phyloP scores from a whole-genome alignment of 2,113 vertebrate species.

The Pedetes capensis region DNA sequence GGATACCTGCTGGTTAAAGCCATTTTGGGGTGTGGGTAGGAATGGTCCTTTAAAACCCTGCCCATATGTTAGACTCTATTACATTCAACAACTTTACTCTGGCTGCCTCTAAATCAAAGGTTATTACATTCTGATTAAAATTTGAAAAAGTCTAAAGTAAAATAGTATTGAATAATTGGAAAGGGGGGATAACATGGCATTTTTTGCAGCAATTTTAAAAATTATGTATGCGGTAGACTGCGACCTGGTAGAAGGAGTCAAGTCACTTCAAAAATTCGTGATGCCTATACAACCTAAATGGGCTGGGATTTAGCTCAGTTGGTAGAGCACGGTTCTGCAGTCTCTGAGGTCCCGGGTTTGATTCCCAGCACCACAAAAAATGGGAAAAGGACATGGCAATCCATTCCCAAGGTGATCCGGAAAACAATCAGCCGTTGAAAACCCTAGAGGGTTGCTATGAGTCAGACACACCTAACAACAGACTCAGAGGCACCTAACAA shows the following conservation, averaged over 20 bases:
- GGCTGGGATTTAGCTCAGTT: too few species aligned
- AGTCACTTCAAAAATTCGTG: conserved; percentile 13
- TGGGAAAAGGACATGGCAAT: too few species aligned
- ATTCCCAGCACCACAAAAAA: too few species aligned
- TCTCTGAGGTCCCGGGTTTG: too few species aligned
- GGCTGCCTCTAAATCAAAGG: conserved; percentile 47
- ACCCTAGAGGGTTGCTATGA: too few species aligned
- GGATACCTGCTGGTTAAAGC: conserved; percentile 72
- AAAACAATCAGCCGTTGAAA: too few species aligned
- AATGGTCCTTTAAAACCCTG: conserved; percentile 58
- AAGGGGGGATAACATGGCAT: background rate
- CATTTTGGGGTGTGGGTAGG: conserved; percentile 62
- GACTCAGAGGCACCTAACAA: too few species aligned
- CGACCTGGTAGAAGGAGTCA: background rate
- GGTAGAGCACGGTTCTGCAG: too few species aligned
- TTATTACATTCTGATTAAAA: conserved; percentile 71
- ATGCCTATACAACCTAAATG: too few species aligned
- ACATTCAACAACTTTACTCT: conserved; percentile 67
- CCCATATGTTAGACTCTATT: conserved; percentile 69
- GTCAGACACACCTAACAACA: too few species aligned
- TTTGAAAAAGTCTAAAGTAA: conserved; percentile 54
- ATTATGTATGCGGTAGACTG: background rate
- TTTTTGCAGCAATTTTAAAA: conserved; percentile 37
- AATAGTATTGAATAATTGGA: conserved; percentile 21
- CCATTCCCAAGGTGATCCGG: too few species aligned